Percentiles rank a stretch among this genome's conserved stretches.
phyloP scores from a whole-genome alignment of 2,888 invertebrate genomes.

The Epirrhoe alternata region DNA sequence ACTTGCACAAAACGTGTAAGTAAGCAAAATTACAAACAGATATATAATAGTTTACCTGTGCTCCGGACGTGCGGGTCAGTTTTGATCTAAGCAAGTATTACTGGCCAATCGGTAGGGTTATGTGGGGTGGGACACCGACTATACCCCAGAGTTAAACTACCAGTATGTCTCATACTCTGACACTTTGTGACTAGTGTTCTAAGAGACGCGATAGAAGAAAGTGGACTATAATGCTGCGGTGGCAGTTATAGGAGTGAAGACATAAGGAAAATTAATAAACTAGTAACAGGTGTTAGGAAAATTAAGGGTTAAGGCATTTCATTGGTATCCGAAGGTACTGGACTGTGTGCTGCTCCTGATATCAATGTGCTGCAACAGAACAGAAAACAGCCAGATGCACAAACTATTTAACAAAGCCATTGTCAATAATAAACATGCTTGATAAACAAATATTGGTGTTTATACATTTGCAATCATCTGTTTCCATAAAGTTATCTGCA shows the following conservation, averaged over 20 bases:
- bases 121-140: conserved; percentile 10
- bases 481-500: background rate
- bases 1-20: conserved; percentile 49
- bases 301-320: conserved; percentile 58
- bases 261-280: conserved; percentile 33
- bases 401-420: conserved; percentile 71
- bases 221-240: background rate
- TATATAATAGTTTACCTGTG: conserved; percentile 70
- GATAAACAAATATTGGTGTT: conserved; percentile 41
- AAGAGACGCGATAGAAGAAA: background rate
- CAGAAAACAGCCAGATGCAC: conserved; percentile 80
- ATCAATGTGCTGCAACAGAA: conserved; percentile 81
- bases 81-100: conserved; percentile 35
- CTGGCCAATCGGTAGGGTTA: conserved; percentile 28
- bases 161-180: conserved; percentile 25
- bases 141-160: background rate
- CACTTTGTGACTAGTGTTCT: conserved; percentile 1
- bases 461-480: conserved; percentile 27
- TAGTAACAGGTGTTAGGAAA: conserved; percentile 43
- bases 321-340: conserved; percentile 67
- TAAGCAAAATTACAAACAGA: conserved; percentile 38
- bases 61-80: conserved; percentile 66
- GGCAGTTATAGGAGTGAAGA: conserved; percentile 21
- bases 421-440: conserved; percentile 57
- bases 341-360: conserved; percentile 72